These are phyloP conservation scores for Drosophila vallismaia DNA, from an alignment of 2,888 invertebrate species.

Conservation along the genomic window DNA sequence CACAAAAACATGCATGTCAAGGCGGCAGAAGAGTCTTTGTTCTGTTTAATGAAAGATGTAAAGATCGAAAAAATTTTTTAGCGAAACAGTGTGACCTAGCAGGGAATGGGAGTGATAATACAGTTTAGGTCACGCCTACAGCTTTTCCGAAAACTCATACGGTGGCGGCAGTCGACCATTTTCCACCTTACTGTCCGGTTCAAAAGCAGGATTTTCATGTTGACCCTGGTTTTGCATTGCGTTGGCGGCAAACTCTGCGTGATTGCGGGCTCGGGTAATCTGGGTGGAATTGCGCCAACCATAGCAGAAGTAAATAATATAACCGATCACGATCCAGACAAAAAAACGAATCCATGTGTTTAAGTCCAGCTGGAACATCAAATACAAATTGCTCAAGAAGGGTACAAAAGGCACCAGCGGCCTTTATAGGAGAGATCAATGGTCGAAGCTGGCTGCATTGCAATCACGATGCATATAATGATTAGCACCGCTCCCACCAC, in stretches of 20 bases:
- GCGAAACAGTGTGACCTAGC: not conserved
- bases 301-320: conserved; percentile 93
- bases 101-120: conserved; percentile 17
- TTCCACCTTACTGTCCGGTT: conserved; percentile 79
- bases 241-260: conserved; percentile 63
- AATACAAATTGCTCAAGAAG: conserved; percentile 93
- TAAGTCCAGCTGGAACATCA: conserved; percentile 94
- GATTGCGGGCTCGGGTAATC: conserved; percentile 81
- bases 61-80: not conserved
- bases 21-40: conserved; percentile 44
- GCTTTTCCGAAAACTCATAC: conserved; percentile 61
- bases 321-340: conserved; percentile 93
- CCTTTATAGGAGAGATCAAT: conserved; percentile 89
- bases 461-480: conserved; percentile 86
- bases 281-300: conserved; percentile 91
- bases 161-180: conserved; percentile 56
- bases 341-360: conserved; percentile 95
- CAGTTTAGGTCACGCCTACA: conserved; percentile 37
- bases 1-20: too few species aligned
- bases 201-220: conserved; percentile 75
- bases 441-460: conserved; percentile 88
- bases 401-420: conserved; percentile 94
- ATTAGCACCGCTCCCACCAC: conserved; percentile 85
- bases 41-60: conserved; percentile 31
- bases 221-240: conserved; percentile 51